A percentile compares a stretch with the other conserved stretches of the same genome.
Evolutionary conservation across 2,888 invertebrate genomes (phyloP).

Genomic region (Watsonalla binaria): DNA sequence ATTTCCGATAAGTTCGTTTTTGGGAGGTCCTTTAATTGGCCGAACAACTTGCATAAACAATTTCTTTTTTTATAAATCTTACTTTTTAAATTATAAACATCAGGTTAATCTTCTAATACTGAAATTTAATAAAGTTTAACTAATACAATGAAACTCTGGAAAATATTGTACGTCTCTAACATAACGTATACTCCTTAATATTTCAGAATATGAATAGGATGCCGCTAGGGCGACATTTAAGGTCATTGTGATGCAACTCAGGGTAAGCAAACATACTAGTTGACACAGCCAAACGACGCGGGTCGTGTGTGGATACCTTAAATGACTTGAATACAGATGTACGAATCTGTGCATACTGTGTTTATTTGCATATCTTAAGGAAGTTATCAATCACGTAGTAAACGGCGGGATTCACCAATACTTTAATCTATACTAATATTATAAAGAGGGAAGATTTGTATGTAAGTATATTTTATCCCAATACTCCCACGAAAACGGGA

Average conservation of each 20-base stretch:
- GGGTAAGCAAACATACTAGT: conserved; percentile 46
- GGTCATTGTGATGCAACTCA: conserved; percentile 52
- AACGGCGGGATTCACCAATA: neutral
- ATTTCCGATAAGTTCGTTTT: no score
- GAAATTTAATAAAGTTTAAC: no score
- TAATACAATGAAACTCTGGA: neutral
- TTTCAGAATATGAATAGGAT: conserved; percentile 15
- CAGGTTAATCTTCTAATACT: neutral
- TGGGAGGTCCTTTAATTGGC: no score
- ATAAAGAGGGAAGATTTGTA: no score
- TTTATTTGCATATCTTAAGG: conserved; percentile 28
- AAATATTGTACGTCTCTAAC: no score
- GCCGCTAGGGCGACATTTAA: conserved; percentile 21
- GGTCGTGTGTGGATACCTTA: conserved; percentile 41
- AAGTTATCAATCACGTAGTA: conserved; percentile 15
- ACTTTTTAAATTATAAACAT: no score
- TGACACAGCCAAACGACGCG: conserved; percentile 61
- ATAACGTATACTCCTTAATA: no score
- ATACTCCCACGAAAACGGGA: no score
- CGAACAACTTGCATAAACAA: no score
- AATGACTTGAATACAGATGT: conserved; percentile 41
- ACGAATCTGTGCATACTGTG: conserved; percentile 29
- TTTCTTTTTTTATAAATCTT: no score
- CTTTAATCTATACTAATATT: no score
- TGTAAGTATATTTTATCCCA: no score